Conservation (phyloP, 2,888 invertebrate genomes). For the Catocala nupta region DNA sequence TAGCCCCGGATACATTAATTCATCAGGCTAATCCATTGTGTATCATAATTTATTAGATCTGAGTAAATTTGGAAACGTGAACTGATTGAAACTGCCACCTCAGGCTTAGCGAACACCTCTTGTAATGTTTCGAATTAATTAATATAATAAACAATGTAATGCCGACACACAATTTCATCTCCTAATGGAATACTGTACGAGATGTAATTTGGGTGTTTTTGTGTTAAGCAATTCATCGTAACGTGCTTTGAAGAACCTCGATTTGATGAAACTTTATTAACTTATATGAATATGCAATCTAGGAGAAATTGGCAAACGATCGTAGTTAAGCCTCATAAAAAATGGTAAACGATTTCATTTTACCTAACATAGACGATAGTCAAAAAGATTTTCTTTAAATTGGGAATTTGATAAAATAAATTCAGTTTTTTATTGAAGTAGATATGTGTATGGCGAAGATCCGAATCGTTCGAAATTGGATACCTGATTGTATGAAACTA, state of each 20-base stretch:
- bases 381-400: conserved; percentile 13
- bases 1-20: conserved; percentile 57
- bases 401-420: conserved; percentile 8
- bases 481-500: conserved; percentile 8
- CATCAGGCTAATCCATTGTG: conserved; percentile 55
- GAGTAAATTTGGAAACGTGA: conserved; percentile 53
- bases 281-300: conserved; percentile 5
- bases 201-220: conserved; percentile 22
- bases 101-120: conserved; percentile 29
- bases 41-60: conserved; percentile 60
- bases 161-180: conserved; percentile 31
- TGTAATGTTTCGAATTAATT: conserved; percentile 45
- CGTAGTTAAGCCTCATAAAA: conserved; percentile 1
- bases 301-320: background rate
- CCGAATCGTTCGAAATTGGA: background rate
- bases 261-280: conserved; percentile 6
- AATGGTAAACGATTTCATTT: background rate
- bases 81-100: conserved; percentile 49
- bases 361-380: conserved; percentile 8
- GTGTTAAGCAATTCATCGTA: conserved; percentile 9
- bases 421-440: conserved; percentile 1
- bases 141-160: conserved; percentile 50
- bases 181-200: conserved; percentile 33
- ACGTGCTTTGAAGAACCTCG: background rate
- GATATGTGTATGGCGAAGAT: conserved; percentile 1